Evolutionary conservation across 2,797 vertebrate species (phyloP).

Genomic region (Pangasius macronema): DNA sequence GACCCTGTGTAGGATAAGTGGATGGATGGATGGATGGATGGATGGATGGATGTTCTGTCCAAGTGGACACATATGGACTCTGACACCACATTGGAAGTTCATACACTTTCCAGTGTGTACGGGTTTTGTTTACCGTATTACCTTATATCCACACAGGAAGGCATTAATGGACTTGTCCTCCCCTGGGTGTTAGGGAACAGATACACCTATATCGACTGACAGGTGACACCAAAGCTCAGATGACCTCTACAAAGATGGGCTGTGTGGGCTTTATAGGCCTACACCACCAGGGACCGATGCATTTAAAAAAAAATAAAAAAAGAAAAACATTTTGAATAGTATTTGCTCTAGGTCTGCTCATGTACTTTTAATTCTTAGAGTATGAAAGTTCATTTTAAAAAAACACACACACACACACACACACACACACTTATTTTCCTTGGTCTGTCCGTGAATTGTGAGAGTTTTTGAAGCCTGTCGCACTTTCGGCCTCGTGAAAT

Average conservation of each 20-base stretch:
- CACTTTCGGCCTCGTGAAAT: not conserved
- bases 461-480: not conserved
- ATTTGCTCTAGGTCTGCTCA: not conserved
- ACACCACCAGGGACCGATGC: slow-evolving; percentile 4
- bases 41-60: too few species aligned
- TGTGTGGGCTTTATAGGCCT: slow-evolving; percentile 25
- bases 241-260: slow-evolving; percentile 20
- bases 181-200: slow-evolving; percentile 4
- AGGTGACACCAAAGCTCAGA: slow-evolving; percentile 38
- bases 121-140: slow-evolving; percentile 3
- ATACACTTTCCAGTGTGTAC: not conserved
- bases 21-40: too few species aligned
- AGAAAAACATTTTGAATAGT: not conserved
- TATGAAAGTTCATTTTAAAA: not conserved
- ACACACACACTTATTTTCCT: too few species aligned
- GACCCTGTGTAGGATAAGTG: too few species aligned
- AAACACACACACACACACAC: too few species aligned
- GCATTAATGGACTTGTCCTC: slow-evolving; percentile 17
- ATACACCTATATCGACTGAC: slow-evolving; percentile 27
- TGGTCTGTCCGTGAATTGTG: not conserved
- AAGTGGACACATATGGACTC: not conserved
- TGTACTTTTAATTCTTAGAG: not conserved
- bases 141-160: not conserved
- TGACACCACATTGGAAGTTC: not conserved
- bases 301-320: not conserved